Base-by-base conservation (phyloP, 2,113 vertebrate species). In the Seriola rivoliana region DNA sequence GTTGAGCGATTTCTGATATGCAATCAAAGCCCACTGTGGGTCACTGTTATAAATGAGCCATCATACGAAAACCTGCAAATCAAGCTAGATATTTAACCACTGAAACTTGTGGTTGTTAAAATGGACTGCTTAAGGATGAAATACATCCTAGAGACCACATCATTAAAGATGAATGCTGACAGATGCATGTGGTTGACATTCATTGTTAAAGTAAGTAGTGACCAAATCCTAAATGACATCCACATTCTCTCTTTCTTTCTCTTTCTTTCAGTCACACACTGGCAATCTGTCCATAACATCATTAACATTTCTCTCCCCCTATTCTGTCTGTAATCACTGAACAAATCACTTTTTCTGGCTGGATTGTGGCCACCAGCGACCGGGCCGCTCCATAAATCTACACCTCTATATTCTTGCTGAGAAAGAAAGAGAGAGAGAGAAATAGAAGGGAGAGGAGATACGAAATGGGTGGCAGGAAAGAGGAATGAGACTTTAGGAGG, bases 371-470 rank as follows among this genome's bases (percentile, higher is more conserved):
- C 85, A 81, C 65, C 74, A 78, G 66, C 52, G 13, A 60, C 57
- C 17, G 12, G 32, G 32, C 25, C 0, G 62, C 72, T 52, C 29
- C 86, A 88, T 88, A 80, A 91, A 87, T 88, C 80, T 75, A 23
- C 29, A 62, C 57, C 60, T 75, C 52, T 25, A 6, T 12, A 32
- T 40, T 17, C 38, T 70, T 12, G 0, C 71, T 12, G 32, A 54
- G 60, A 55, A 10, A 70, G n/a, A 11, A n/a, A 11, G 52, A 23
- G n/a, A 55, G n/a, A 17, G 67, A 4, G 46, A 14, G 63, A 60
- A 58, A 69, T 29, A 40, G 52, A 68, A 48, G 48, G 36, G 12
- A 38, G 50, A 70, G 14, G 23, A 52, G 62, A 84, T 38, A 5
- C 70, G 77, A 66, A 69, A 74, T 0, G 10, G 58, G 36, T 71